Conservation (phyloP, 2,113 vertebrate genomes). For the Anguilla japonica region DNA sequence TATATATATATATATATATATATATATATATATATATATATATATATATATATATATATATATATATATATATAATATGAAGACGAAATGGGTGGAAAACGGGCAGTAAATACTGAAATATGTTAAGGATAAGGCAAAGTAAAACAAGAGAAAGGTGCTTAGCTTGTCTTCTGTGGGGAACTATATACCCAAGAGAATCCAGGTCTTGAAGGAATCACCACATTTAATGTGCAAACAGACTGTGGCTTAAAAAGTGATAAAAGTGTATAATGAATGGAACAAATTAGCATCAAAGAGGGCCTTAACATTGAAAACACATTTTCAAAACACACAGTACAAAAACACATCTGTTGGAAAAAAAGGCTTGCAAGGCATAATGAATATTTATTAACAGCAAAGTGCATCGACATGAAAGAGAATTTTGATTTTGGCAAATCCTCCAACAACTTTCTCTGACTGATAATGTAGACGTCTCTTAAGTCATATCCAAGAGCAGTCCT, state of each 20-base stretch:
- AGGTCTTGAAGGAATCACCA: conserved; percentile 34
- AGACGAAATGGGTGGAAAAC: conserved; percentile 15
- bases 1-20: too few species aligned
- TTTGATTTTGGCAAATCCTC: conserved; percentile 27
- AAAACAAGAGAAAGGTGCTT: background rate
- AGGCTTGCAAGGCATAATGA: conserved; percentile 19
- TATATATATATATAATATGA: too few species aligned
- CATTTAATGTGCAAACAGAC: conserved; percentile 38
- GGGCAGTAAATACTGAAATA: conserved; percentile 24
- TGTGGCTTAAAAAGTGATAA: conserved; percentile 42
- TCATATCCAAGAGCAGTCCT: background rate
- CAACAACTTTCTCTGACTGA: conserved; percentile 22
- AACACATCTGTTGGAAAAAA: conserved; percentile 36
- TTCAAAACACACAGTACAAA: conserved; percentile 44
- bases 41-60: too few species aligned
- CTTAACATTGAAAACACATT: conserved; percentile 49
- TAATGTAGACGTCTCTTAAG: conserved; percentile 26
- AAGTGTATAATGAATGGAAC: conserved; percentile 56
- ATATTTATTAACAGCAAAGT: conserved; percentile 37
- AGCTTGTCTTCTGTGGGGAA: conserved; percentile 3
- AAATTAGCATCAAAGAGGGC: conserved; percentile 56
- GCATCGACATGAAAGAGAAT: conserved; percentile 42
- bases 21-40: too few species aligned
- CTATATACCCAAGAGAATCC: conserved; percentile 17
- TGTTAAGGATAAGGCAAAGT: conserved; percentile 44